Conservation (phyloP, 2,888 invertebrate genomes). For the Formica aserva region DNA sequence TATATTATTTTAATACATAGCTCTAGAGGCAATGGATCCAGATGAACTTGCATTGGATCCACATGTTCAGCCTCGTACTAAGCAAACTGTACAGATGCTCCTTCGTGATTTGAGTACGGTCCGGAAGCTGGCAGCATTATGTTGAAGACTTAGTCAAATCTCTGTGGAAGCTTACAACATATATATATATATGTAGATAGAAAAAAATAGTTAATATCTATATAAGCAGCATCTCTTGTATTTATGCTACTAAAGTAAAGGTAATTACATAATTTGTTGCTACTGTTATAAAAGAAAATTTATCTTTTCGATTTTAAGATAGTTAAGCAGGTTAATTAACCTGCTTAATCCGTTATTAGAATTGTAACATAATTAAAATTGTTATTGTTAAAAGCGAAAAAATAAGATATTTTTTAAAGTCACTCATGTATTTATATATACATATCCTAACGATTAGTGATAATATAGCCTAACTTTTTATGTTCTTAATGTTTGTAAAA, state of each 20-base stretch:
- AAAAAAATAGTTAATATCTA: neutral
- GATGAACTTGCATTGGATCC: slow-evolving; percentile 88
- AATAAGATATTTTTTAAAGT: neutral
- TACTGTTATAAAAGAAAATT: neutral
- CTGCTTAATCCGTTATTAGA: neutral
- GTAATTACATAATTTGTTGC: neutral
- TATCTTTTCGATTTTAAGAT: neutral
- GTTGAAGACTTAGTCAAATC: slow-evolving; percentile 73
- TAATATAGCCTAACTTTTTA: neutral
- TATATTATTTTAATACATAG: slow-evolving; percentile 81
- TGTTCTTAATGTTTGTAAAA: neutral
- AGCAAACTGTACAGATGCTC: slow-evolving; percentile 91
- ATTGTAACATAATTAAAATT: neutral
- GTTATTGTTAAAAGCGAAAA: neutral
- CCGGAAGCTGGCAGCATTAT: slow-evolving; percentile 89
- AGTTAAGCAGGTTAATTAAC: neutral
- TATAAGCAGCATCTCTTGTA: neutral
- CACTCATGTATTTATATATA: neutral
- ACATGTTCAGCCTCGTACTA: slow-evolving; percentile 89
- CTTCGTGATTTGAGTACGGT: slow-evolving; percentile 91
- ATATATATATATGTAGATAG: neutral
- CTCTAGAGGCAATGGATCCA: slow-evolving; percentile 89
- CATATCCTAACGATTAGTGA: neutral
- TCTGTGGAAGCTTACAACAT: neutral
- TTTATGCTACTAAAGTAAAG: neutral